These are phyloP conservation scores for Epinotia bilunana DNA, from an alignment of 2,888 invertebrate species.

Conservation along the genomic window DNA sequence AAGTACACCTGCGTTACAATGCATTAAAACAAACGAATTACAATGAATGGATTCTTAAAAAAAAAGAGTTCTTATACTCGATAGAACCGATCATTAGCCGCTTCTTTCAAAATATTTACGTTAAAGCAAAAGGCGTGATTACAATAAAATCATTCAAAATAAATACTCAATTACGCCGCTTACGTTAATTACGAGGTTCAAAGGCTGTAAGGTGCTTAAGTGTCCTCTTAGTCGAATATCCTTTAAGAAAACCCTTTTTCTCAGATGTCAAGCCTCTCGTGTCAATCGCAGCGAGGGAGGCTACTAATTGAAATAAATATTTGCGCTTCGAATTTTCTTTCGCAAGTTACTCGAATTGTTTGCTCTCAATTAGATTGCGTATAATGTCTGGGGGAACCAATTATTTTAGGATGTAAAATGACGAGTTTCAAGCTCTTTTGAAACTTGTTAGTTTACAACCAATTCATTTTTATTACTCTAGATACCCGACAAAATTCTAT, in stretches of 20 bases:
- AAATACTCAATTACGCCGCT: slow-evolving; percentile 64
- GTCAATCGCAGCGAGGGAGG: slow-evolving; percentile 71
- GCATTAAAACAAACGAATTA: too few species aligned
- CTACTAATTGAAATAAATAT: slow-evolving; percentile 81
- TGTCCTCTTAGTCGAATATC: slow-evolving; percentile 68
- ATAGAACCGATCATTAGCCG: not conserved
- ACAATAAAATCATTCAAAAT: slow-evolving; percentile 47
- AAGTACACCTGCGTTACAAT: too few species aligned
- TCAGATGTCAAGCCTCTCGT: slow-evolving; percentile 75
- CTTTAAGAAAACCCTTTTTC: slow-evolving; percentile 73
- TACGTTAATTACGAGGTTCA: slow-evolving; percentile 71
- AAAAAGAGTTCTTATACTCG: not conserved
- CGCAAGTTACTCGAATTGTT: slow-evolving; percentile 53
- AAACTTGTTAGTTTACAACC: slow-evolving; percentile 1
- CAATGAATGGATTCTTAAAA: too few species aligned
- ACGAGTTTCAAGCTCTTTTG: slow-evolving; percentile 11
- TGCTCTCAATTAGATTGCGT: slow-evolving; percentile 53
- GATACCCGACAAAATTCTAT: slow-evolving; percentile 55
- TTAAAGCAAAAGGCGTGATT: slow-evolving; percentile 32
- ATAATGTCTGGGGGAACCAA: slow-evolving; percentile 17
- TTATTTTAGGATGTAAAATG: slow-evolving; percentile 25
- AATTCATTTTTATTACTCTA: slow-evolving; percentile 34
- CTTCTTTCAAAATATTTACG: slow-evolving; percentile 22
- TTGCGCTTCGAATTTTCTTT: slow-evolving; percentile 73
- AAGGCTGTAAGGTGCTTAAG: slow-evolving; percentile 64